Evolutionary conservation across 2,113 vertebrate species (phyloP).

Genomic region (Trachemys scripta): DNA sequence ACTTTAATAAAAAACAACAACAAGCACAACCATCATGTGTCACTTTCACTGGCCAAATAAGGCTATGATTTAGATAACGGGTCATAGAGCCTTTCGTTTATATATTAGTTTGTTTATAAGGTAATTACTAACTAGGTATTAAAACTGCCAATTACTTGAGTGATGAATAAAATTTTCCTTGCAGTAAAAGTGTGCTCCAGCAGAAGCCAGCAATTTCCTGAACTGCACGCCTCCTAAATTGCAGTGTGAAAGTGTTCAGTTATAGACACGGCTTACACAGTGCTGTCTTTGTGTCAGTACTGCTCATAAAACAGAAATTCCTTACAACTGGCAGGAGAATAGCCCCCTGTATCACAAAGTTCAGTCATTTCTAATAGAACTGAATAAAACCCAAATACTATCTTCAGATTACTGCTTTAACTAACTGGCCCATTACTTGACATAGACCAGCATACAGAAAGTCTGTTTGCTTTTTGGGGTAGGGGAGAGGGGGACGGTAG

Average conservation of each 20-base stretch:
- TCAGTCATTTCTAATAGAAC: slow-evolving; percentile 73
- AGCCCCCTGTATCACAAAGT: slow-evolving; percentile 78
- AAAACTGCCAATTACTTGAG: slow-evolving; percentile 95
- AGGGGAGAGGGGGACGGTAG: not conserved
- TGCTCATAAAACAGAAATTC: slow-evolving; percentile 82
- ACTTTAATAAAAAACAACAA: slow-evolving; percentile 43
- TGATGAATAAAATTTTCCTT: slow-evolving; percentile 93
- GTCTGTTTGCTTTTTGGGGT: not conserved
- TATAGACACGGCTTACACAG: slow-evolving; percentile 87
- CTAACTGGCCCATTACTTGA: slow-evolving; percentile 74
- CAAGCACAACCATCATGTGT: slow-evolving; percentile 46
- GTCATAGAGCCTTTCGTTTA: slow-evolving; percentile 80
- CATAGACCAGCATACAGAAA: slow-evolving; percentile 41
- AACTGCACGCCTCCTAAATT: slow-evolving; percentile 93
- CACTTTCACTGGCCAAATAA: slow-evolving; percentile 64
- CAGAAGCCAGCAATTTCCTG: slow-evolving; percentile 96
- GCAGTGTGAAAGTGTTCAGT: slow-evolving; percentile 91
- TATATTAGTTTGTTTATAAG: slow-evolving; percentile 94
- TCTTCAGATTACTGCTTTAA: slow-evolving; percentile 71
- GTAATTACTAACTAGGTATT: slow-evolving; percentile 97
- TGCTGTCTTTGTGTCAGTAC: slow-evolving; percentile 87
- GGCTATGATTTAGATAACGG: slow-evolving; percentile 76
- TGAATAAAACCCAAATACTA: slow-evolving; percentile 67
- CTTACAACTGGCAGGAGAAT: slow-evolving; percentile 80
- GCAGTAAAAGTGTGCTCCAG: slow-evolving; percentile 91